Conservation (phyloP, 2,888 invertebrate genomes). For the Seira ritae region DNA sequence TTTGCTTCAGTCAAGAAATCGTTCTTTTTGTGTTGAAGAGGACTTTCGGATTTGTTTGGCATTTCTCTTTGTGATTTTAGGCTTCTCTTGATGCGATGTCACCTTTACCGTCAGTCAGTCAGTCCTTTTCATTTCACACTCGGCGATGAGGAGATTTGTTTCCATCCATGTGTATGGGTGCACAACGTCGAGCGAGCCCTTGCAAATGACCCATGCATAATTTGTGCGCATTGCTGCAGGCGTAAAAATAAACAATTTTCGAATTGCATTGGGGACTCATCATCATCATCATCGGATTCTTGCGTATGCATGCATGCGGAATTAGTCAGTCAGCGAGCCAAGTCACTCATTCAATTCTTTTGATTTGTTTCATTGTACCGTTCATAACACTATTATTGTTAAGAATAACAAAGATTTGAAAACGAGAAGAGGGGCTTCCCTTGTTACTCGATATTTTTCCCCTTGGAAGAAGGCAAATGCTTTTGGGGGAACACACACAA, state of each 20-base stretch:
- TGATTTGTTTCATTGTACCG: constrained; percentile 55
- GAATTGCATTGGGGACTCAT: neutral
- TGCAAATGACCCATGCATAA: constrained; percentile 43
- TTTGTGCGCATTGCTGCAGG: constrained; percentile 1
- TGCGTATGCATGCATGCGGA: neutral
- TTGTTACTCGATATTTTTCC: constrained; percentile 7
- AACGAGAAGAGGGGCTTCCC: constrained; percentile 7
- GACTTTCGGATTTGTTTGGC: constrained; percentile 1
- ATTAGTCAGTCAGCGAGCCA: constrained; percentile 7
- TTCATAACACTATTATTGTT: constrained; percentile 57
- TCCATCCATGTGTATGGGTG: constrained; percentile 23
- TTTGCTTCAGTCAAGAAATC: constrained; percentile 11
- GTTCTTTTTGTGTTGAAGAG: neutral
- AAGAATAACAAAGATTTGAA: constrained; percentile 28
- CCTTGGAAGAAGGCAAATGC: neutral
- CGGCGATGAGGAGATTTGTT: too few species aligned
- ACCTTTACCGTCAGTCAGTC: constrained; percentile 56
- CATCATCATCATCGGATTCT: neutral
- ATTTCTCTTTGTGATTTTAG: constrained; percentile 40
- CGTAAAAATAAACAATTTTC: neutral
- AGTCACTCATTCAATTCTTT: constrained; percentile 16
- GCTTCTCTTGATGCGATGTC: constrained; percentile 34
- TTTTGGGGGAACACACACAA: neutral
- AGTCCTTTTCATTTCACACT: constrained; percentile 36
- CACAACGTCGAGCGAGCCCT: constrained; percentile 29